Conservation (phyloP, 2,113 vertebrate species). For the Hepsetus odoe region DNA sequence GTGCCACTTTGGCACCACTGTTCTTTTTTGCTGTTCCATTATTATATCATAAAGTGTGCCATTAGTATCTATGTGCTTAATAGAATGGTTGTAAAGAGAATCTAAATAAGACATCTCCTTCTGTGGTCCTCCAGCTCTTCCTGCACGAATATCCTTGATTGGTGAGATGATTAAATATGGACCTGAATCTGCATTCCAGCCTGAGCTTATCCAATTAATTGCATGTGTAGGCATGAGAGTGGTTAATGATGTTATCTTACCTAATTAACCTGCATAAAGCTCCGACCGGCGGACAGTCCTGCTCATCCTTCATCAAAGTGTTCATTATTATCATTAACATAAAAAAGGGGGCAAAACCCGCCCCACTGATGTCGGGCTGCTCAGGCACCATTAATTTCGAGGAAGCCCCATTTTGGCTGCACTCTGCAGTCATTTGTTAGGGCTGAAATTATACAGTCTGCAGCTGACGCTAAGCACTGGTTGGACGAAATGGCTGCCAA, state of each 20-base stretch:
- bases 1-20: neutral
- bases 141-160: conserved; percentile 70
- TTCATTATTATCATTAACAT: conserved; percentile 81
- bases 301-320: conserved; percentile 77
- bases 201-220: conserved; percentile 80
- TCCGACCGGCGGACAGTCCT: conserved; percentile 75
- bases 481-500: conserved; percentile 31
- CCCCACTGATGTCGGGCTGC: conserved; percentile 69
- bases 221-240: conserved; percentile 74
- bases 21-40: conserved; percentile 33
- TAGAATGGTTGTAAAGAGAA: conserved; percentile 68
- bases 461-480: conserved; percentile 26
- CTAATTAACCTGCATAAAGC: conserved; percentile 84
- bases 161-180: conserved; percentile 79
- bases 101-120: conserved; percentile 73
- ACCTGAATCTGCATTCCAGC: conserved; percentile 68
- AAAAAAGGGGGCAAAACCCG: conserved; percentile 75
- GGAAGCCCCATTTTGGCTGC: conserved; percentile 65
- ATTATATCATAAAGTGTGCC: conserved; percentile 48
- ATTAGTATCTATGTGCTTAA: conserved; percentile 60
- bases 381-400: conserved; percentile 74
- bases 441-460: conserved; percentile 39
- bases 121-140: conserved; percentile 64
- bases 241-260: conserved; percentile 85
- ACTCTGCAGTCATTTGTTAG: conserved; percentile 76